Conservation (phyloP, 2,113 vertebrate species). For the Hoplias malabaricus region DNA sequence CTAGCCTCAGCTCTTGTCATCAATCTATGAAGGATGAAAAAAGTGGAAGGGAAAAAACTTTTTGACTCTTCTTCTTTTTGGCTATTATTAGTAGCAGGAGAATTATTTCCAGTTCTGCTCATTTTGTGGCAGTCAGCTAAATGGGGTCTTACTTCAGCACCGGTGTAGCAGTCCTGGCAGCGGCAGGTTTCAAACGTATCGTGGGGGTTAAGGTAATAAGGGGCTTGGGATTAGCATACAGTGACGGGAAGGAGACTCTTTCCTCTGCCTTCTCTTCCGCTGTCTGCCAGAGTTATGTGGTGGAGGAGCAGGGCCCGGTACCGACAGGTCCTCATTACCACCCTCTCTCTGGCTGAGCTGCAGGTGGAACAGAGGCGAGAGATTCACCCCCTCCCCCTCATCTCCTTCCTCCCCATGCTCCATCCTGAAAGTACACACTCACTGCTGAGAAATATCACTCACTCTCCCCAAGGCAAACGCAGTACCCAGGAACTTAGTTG, state of each 20-base stretch:
- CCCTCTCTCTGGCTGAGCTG: slow-evolving; percentile 16
- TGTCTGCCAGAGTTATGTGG: slow-evolving; percentile 39
- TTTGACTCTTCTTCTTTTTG: neutral
- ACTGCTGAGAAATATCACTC: slow-evolving; percentile 44
- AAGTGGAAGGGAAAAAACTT: slow-evolving; percentile 20
- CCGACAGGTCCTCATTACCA: slow-evolving; percentile 50
- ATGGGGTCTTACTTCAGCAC: neutral
- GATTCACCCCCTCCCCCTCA: neutral
- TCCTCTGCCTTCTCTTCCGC: slow-evolving; percentile 9
- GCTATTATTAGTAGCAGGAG: neutral
- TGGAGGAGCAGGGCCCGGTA: slow-evolving; percentile 24
- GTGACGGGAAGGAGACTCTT: slow-evolving; percentile 31
- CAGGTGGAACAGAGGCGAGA: neutral
- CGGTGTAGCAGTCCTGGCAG: neutral
- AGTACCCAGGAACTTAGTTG: slow-evolving; percentile 21
- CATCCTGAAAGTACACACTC: slow-evolving; percentile 19
- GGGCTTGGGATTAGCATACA: slow-evolving; percentile 44
- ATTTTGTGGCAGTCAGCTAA: slow-evolving; percentile 32
- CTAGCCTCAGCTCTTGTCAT: slow-evolving; percentile 13
- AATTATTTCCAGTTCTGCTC: neutral
- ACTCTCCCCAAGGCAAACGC: slow-evolving; percentile 46
- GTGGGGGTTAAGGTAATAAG: slow-evolving; percentile 33
- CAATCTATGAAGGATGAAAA: slow-evolving; percentile 30
- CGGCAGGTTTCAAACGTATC: slow-evolving; percentile 12
- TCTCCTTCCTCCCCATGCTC: neutral